A percentile compares a stretch with the other conserved stretches of the same genome.
phyloP scores from a whole-genome alignment of 2,888 invertebrate genomes.

The Bimastos eiseni region DNA sequence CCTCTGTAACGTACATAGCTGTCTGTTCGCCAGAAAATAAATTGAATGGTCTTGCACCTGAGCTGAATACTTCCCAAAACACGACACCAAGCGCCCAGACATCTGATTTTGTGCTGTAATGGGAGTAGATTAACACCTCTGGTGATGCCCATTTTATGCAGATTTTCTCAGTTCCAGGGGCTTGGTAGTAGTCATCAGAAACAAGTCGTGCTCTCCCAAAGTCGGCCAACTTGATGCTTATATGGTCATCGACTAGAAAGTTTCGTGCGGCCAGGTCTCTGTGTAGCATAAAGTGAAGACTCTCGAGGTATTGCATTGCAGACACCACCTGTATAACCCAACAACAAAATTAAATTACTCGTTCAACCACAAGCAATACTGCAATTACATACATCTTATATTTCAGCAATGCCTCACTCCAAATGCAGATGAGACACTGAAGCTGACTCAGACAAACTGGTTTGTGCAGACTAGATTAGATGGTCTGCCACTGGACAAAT shows the following conservation, averaged over 20 bases:
- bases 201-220: conserved; percentile 45
- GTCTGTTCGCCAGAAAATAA: conserved; percentile 44
- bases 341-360: not conserved
- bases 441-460: not conserved
- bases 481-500: too few species aligned
- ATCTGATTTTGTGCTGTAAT: conserved; percentile 47
- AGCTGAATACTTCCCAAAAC: conserved; percentile 47
- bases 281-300: conserved; percentile 44
- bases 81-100: conserved; percentile 47
- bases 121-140: conserved; percentile 44
- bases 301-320: conserved; percentile 45
- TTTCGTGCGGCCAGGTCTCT: conserved; percentile 45
- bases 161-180: conserved; percentile 41
- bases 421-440: not conserved
- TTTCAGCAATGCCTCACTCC: not conserved
- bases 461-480: not conserved
- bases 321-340: conserved; percentile 35
- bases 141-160: conserved; percentile 48
- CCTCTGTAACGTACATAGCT: conserved; percentile 44
- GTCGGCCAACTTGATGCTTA: conserved; percentile 46
- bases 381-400: not conserved
- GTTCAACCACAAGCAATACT: not conserved
- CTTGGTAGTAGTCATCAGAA: conserved; percentile 45
- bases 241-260: conserved; percentile 43
- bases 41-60: conserved; percentile 44